Conservation (phyloP, 2,797 vertebrate species). For the Arctocebus calabarensis region DNA sequence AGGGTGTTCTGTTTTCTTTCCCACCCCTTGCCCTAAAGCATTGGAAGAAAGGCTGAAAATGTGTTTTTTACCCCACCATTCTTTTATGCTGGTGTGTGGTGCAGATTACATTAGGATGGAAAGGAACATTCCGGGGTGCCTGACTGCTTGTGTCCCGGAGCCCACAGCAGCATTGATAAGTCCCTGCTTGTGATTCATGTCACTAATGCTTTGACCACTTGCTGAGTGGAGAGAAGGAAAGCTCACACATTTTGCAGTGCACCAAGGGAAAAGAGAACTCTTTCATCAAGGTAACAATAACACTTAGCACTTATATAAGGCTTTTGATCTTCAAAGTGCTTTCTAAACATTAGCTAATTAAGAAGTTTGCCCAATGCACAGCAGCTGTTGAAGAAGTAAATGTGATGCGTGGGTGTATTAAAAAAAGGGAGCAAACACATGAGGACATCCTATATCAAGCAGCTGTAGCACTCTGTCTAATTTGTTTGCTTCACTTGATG, state of each 20-base stretch:
- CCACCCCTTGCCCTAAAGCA: background rate
- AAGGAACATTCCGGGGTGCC: conserved; percentile 11
- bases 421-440: conserved; percentile 69
- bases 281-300: conserved; percentile 80
- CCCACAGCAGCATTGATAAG: conserved; percentile 39
- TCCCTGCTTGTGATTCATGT: conserved; percentile 64
- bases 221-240: conserved; percentile 51
- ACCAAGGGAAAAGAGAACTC: conserved; percentile 66
- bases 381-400: conserved; percentile 82
- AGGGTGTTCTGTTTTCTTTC: background rate
- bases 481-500: conserved; percentile 75
- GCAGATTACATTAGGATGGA: background rate
- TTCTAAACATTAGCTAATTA: conserved; percentile 83
- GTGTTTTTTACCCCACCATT: background rate
- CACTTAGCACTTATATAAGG: conserved; percentile 74
- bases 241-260: conserved; percentile 50
- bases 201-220: background rate
- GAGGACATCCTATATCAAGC: conserved; percentile 61
- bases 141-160: background rate
- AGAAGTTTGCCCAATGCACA: conserved; percentile 72
- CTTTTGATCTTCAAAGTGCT: conserved; percentile 81
- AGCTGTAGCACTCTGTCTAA: conserved; percentile 62
- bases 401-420: conserved; percentile 77
- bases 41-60: background rate
- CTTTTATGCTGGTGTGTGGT: background rate